A percentile compares a stretch with the other conserved stretches of the same genome.
These are phyloP conservation scores for Diachasma alloeum DNA, from an alignment of 1,140 invertebrate genomes.

Conservation along the genomic window DNA sequence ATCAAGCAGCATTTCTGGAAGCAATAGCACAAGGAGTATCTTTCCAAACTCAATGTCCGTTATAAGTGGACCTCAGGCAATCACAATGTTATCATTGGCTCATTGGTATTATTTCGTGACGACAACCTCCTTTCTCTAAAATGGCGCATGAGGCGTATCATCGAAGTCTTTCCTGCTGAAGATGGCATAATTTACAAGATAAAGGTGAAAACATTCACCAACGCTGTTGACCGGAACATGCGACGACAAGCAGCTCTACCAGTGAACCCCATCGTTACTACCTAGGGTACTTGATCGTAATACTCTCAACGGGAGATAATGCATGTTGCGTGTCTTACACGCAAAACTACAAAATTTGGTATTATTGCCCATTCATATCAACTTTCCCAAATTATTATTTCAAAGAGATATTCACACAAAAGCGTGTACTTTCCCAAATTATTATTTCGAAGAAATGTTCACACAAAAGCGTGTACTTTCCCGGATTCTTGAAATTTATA, in stretches of 20 bases:
- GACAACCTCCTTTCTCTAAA: neutral
- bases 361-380: too few relatives aligned
- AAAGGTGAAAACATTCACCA: neutral
- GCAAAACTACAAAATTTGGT: too few relatives aligned
- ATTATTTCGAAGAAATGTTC: too few relatives aligned
- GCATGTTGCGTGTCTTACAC: too few relatives aligned
- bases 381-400: too few relatives aligned
- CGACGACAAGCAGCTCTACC: neutral
- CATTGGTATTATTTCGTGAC: neutral
- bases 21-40: slow-evolving; percentile 1
- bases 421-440: too few relatives aligned
- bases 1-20: neutral
- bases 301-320: too few relatives aligned
- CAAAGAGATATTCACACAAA: too few relatives aligned
- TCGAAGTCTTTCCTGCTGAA: neutral
- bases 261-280: neutral
- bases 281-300: too few relatives aligned
- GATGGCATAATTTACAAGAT: neutral
- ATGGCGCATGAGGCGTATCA: neutral
- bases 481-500: too few relatives aligned
- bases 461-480: too few relatives aligned
- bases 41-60: neutral
- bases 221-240: neutral
- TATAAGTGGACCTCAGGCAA: neutral
- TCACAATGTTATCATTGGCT: neutral